Evolutionary conservation across 1,140 invertebrate species (phyloP).

Genomic region (Cherax destructor): DNA sequence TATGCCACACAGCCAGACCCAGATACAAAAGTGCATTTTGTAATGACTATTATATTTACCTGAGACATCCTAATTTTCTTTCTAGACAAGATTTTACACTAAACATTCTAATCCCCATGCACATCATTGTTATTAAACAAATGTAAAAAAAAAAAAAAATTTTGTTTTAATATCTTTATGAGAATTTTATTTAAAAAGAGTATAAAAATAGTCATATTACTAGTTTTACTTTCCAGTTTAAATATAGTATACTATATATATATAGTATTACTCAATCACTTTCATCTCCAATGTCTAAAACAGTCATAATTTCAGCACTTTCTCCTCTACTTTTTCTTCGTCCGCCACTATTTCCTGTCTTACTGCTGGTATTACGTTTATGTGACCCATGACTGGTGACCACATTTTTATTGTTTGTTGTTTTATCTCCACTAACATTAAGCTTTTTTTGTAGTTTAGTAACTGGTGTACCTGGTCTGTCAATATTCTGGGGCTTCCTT

Average conservation of each 20-base stretch:
- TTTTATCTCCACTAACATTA: slow-evolving; percentile 33
- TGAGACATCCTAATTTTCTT: neutral
- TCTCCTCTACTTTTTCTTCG: slow-evolving; percentile 37
- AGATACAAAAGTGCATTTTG: neutral
- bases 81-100: neutral
- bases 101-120: neutral
- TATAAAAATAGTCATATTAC: neutral
- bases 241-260: no score
- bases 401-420: slow-evolving; percentile 22
- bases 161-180: neutral
- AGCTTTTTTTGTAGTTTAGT: slow-evolving; percentile 39
- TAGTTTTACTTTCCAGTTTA: neutral
- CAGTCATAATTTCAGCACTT: slow-evolving; percentile 43
- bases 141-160: neutral
- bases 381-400: slow-evolving; percentile 25
- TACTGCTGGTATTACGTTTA: slow-evolving; percentile 26
- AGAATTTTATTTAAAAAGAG: neutral
- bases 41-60: neutral
- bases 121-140: neutral
- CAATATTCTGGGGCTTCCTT: slow-evolving; percentile 34
- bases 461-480: slow-evolving; percentile 57
- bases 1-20: no score
- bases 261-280: slow-evolving; percentile 11
- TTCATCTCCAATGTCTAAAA: slow-evolving; percentile 49
- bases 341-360: slow-evolving; percentile 11